Base-by-base conservation (phyloP, 2,113 vertebrate genomes). In the Phalacrocorax aristotelis region DNA sequence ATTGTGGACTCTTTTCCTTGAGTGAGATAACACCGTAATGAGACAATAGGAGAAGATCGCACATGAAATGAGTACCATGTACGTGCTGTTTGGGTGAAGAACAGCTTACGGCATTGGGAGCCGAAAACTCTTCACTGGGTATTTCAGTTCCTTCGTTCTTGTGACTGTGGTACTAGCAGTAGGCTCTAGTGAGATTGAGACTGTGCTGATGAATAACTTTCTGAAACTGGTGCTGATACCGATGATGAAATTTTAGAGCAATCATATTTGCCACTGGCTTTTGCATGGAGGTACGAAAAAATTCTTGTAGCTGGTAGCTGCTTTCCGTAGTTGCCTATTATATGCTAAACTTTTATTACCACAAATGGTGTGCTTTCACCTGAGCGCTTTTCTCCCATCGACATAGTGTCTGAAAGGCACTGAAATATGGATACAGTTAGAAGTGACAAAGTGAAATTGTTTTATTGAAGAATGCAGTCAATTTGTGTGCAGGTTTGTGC, bases 11-110 rank as follows among this genome's bases (percentile, higher is more conserved):
- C 44, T 83, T 61, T 64, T 17, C 26, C 36, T 49, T 51, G 54
- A 15, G 54, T 10, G 36, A 49, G 42, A n/a, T 11, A 3, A 3
- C 0, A 1, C 26, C 1, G 0, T 27, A 30, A 13, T 5, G 16
- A 68, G 60, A 27, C 8, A 25, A 13, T 7, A 49, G 38, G 46
- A 54, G 36, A 48, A 42, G 42, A 8, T 70, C 5, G 1, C 3
- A 0, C 3, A 10, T 86, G 60, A 27, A 66, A 42, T 44, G 9
- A 22, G 42, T 34, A 19, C 74, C 11, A 2, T 70, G 85, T 8
- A 2, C 4, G 0, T 78, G 69, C n/a, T 83, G 22, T 9, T 14
- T 70, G 83, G 36, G 22, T 62, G 32, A 54, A 51, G 65, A 74
- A 3, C 32, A n/a, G 13, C 2, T 3, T 36, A 17, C 34, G 48